Evolutionary conservation across 1,140 invertebrate genomes (phyloP), one percentile per base, ranked within the genome.

Genomic region (Pectinophora gossypiella): DNA sequence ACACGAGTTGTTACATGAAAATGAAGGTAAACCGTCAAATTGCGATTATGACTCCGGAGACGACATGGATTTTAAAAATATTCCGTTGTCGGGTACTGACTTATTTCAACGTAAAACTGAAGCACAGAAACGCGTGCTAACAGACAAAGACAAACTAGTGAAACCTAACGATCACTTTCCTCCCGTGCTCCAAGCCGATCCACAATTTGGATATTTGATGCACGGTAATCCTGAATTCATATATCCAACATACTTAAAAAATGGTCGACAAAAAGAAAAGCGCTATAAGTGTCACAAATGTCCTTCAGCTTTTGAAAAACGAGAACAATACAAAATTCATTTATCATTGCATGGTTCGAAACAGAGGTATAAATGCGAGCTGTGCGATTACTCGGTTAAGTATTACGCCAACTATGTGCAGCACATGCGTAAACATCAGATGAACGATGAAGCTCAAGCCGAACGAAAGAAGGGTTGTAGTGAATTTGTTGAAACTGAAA

Each of bases 361-460:
- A 59, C 94, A 96, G 76, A 90, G 93, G 54, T 96, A 95, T 77
- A 93, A 92, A 54, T 97, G 96, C 85, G 91, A 94, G 54, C 90
- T 91, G 3, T 97, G 96, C 77, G 95, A 97, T 82, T 97, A 97
- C 79, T 95, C 95, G 0, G 95, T 97, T 0, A 95, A 94, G 61
- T 95, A 95, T 77, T 95, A 94, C 59, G 94, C 94, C 0, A 96
- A 95, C 81, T 94, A 94, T 63, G 90, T 92, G 12, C 94, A 95
- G 70, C 95, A 96, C 68, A 84, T 93, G 67, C 92, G 91, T 38
- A 94, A 95, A 68, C 95, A 96, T 78, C 90, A 92, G 64, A 91
- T 90, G 53, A 93, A 91, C 63, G 91, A 91, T n/a, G 90, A 92
- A 61, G 91, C 91, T 1, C 89, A 91, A 56, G 91, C 90, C 0